These are phyloP conservation scores for Frankliniella fusca DNA, from an alignment of 2,888 invertebrate genomes.

Conservation along the genomic window DNA sequence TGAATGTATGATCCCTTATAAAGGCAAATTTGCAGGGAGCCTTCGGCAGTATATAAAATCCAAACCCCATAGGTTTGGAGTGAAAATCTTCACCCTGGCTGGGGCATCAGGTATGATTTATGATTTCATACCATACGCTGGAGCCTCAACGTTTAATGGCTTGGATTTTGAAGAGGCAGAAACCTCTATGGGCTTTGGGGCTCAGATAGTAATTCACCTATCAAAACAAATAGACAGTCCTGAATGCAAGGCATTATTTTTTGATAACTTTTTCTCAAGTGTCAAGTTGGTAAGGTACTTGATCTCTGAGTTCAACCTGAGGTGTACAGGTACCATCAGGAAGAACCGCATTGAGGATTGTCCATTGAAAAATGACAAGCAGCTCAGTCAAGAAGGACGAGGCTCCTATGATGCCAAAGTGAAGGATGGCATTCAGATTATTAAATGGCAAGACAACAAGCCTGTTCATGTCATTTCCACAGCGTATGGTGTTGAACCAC, in stretches of 20 bases:
- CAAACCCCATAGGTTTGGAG: conserved; percentile 39
- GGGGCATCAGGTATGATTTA: conserved; percentile 38
- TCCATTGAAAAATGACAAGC: conserved; percentile 33
- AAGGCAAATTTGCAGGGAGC: conserved; percentile 38
- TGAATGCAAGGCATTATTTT: conserved; percentile 33
- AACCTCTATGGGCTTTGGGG: conserved; percentile 35
- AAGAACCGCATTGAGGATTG: conserved; percentile 33
- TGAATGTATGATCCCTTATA: conserved; percentile 39
- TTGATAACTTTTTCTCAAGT: conserved; percentile 37
- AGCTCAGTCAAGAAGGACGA: conserved; percentile 31
- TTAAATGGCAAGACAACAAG: conserved; percentile 39
- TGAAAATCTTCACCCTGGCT: conserved; percentile 39
- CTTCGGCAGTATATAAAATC: conserved; percentile 38
- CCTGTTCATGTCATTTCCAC: conserved; percentile 38
- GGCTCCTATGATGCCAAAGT: conserved; percentile 31
- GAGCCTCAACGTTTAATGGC: conserved; percentile 35
- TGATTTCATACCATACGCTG: conserved; percentile 40
- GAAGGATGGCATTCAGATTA: conserved; percentile 34
- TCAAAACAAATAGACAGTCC: conserved; percentile 29
- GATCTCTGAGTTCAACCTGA: conserved; percentile 27
- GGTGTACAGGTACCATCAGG: conserved; percentile 34
- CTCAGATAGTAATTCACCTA: conserved; percentile 36
- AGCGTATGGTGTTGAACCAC: conserved; percentile 33
- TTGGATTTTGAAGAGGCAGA: conserved; percentile 26
- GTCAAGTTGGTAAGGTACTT: conserved; percentile 31